Evolutionary conservation across 2,113 vertebrate genomes (phyloP), one percentile per base, ranked within the genome.

Genomic region (Nothoprocta pentlandii): DNA sequence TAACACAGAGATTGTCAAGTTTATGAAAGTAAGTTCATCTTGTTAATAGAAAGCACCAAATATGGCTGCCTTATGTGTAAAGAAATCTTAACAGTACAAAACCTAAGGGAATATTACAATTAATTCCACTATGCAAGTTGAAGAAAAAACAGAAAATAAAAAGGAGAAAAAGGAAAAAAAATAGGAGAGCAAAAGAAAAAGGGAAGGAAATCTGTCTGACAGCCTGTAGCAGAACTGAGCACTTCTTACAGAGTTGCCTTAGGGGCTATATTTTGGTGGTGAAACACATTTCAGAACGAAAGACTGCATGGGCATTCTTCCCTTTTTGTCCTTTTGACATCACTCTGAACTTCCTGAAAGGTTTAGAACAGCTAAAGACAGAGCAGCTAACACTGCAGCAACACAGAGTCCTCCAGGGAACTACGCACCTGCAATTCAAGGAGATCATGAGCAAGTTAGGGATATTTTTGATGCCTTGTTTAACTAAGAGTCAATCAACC

Each of bases 161-260:
- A 15, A 15, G 15, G 42, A 44, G 10, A 12, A 44, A 44, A 44
- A 44, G 42, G 15, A 44, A 44, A 2, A 32, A 81, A 1, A 21
- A 81, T 49, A 75, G 6, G 2, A 62, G 53, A 34, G 16, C 53
- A 36, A 3, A 6, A 61, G 8, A 49, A 8, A 14, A 19, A 11
- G 2, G 15, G n/a, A 5, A 3, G 49, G 15, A 86, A 34, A 56
- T 0, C 0, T 14, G 6, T 22, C 14, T 11, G 47, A 8, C 4
- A 7, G 25, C 16, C 77, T 64, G 41, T 10, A 86, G 46, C 5
- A 8, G 44, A 82, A 68, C 23, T 10, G 30, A 86, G 84, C 10
- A 5, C 21, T 32, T 6, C 49, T 39, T 34, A 39, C 4, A 66
- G 36, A 3, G 16, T 14, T 89, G 41, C 36, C 56, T n/a, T 44